phyloP scores from a whole-genome alignment of 1,140 invertebrate species.

The Steinernema khuongi region DNA sequence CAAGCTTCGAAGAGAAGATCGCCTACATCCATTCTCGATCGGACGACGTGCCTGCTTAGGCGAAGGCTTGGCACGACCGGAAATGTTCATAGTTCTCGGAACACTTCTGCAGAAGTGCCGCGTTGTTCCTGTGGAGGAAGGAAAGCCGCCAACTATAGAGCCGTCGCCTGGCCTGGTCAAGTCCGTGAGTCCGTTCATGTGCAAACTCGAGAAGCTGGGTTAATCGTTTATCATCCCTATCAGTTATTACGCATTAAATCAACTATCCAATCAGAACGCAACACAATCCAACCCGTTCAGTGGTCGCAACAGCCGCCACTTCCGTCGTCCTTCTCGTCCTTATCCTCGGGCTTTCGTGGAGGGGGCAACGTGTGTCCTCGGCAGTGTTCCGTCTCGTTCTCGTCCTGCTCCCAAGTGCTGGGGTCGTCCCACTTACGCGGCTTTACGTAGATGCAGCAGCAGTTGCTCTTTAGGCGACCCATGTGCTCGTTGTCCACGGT shows the following conservation, averaged over 20 bases:
- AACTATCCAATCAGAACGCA: too few species aligned
- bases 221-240: background rate
- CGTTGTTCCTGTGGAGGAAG: background rate
- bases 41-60: constrained; percentile 54
- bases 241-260: too few species aligned
- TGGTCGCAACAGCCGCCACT: too few species aligned
- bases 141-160: background rate
- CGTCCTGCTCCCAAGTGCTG: constrained; percentile 46
- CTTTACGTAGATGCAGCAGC: constrained; percentile 50
- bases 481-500: constrained; percentile 47
- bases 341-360: background rate
- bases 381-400: constrained; percentile 51
- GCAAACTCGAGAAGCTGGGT: background rate
- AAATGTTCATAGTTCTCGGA: constrained; percentile 40
- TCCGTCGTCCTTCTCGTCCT: background rate
- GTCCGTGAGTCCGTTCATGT: background rate
- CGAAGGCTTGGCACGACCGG: constrained; percentile 43
- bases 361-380: constrained; percentile 47
- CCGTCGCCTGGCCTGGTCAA: background rate
- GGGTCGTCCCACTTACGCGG: constrained; percentile 50
- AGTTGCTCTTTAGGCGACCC: constrained; percentile 48
- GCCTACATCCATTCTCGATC: constrained; percentile 49
- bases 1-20: constrained; percentile 27
- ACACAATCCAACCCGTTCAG: too few species aligned
- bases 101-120: constrained; percentile 36